These are phyloP conservation scores for Chironomus riparius DNA, from an alignment of 2,888 invertebrate species.

Conservation along the genomic window DNA sequence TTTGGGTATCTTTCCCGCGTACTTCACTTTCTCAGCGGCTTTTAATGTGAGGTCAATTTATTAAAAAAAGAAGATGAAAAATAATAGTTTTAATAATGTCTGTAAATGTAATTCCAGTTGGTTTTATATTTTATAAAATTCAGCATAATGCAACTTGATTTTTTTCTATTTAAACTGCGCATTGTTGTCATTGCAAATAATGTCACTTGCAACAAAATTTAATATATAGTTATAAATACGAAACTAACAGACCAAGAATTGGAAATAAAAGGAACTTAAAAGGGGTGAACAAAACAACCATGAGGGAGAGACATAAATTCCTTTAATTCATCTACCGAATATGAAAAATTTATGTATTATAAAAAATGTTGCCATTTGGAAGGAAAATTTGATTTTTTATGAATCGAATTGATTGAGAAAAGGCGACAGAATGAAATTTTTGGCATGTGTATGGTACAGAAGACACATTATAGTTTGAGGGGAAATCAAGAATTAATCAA, in stretches of 20 bases:
- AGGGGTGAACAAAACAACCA: background rate
- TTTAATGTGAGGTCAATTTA: no score
- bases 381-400: conserved; percentile 14
- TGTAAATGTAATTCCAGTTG: no score
- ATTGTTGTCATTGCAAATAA: background rate
- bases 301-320: no score
- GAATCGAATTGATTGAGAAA: background rate
- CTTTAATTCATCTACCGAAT: no score
- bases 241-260: no score
- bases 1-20: no score
- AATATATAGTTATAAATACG: background rate
- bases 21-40: no score
- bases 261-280: background rate
- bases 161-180: background rate
- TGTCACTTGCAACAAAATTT: background rate
- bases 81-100: no score
- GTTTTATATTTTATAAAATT: no score
- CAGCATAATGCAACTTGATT: background rate
- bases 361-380: conserved; percentile 26
- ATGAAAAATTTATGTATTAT: background rate
- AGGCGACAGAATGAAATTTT: background rate
- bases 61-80: no score
- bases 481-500: conserved; percentile 10
- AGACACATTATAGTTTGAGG: background rate
- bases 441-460: background rate